phyloP scores from a whole-genome alignment of 1,140 invertebrate species.

The Macrobrachium nipponense region DNA sequence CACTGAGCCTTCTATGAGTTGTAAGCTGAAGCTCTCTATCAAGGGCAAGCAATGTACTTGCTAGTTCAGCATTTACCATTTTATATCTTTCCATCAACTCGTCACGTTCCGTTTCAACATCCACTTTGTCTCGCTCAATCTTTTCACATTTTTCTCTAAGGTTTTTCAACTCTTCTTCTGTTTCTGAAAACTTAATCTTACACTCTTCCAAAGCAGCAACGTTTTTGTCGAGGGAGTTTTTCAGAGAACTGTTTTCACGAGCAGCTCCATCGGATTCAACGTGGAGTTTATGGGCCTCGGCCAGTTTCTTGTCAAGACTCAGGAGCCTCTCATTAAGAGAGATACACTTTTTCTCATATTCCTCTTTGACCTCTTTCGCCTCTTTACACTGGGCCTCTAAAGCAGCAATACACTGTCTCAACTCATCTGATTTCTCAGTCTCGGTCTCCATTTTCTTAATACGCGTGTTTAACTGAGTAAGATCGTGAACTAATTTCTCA shows the following conservation, averaged over 20 bases:
- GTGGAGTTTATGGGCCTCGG: not conserved
- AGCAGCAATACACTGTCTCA: too few relatives aligned
- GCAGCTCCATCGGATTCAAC: not conserved
- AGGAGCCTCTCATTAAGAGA: constrained; percentile 3
- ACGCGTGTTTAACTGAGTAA: too few relatives aligned
- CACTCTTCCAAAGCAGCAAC: too few relatives aligned
- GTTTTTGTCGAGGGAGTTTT: too few relatives aligned
- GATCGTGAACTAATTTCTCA: too few relatives aligned
- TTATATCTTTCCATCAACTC: constrained; percentile 25
- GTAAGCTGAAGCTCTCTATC: constrained; percentile 23
- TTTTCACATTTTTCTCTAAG: constrained; percentile 5
- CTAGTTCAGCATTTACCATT: constrained; percentile 26
- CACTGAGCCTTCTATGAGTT: constrained; percentile 12
- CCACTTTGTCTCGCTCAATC: constrained; percentile 21
- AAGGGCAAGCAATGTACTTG: constrained; percentile 16
- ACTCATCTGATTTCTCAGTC: too few relatives aligned
- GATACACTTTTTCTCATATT: constrained; percentile 37
- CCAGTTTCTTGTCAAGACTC: constrained; percentile 28
- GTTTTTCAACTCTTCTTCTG: not conserved
- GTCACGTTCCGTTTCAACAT: constrained; percentile 21
- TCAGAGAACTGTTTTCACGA: not conserved
- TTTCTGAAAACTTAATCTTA: too few relatives aligned
- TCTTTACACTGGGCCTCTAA: too few relatives aligned
- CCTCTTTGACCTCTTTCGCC: constrained; percentile 12
- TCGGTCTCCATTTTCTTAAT: too few relatives aligned